Percentiles rank a stretch among this genome's conserved stretches.
Evolutionary conservation across 2,888 invertebrate genomes (phyloP).

Genomic region (Cistogaster globosa): DNA sequence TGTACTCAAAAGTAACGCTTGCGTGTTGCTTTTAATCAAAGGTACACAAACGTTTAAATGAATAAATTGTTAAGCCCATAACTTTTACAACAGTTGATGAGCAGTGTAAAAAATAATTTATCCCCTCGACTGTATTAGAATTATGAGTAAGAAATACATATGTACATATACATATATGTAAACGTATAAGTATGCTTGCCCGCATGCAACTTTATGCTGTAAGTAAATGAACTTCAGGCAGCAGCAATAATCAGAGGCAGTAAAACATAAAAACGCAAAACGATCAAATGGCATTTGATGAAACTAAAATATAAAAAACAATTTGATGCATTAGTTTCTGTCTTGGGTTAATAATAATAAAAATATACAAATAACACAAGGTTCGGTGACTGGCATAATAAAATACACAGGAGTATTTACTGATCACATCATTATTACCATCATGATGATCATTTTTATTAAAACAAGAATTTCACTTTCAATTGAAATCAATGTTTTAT

Average conservation of each 20-base stretch:
- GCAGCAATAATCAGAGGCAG: neutral
- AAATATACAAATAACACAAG: slow-evolving; percentile 54
- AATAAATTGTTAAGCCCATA: slow-evolving; percentile 1
- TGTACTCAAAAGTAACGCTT: slow-evolving; percentile 44
- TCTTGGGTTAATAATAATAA: slow-evolving; percentile 41
- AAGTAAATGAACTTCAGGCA: slow-evolving; percentile 52
- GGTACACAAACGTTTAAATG: slow-evolving; percentile 34
- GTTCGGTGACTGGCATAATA: slow-evolving; percentile 63
- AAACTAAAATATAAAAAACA: slow-evolving; percentile 45
- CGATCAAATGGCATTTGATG: slow-evolving; percentile 77
- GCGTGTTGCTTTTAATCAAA: slow-evolving; percentile 67
- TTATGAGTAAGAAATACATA: neutral
- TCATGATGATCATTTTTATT: neutral
- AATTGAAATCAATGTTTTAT: slow-evolving; percentile 66
- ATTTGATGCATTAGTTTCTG: slow-evolving; percentile 65
- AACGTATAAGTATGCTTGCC: slow-evolving; percentile 61
- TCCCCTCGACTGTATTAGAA: slow-evolving; percentile 10
- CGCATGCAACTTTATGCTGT: slow-evolving; percentile 67
- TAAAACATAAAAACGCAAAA: slow-evolving; percentile 18
- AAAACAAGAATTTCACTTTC: slow-evolving; percentile 38
- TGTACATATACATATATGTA: neutral
- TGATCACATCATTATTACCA: neutral
- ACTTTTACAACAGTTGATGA: slow-evolving; percentile 20
- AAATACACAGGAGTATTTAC: slow-evolving; percentile 13
- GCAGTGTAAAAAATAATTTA: slow-evolving; percentile 23